Base-by-base conservation (phyloP, 2,113 vertebrate species). In the Baryphthengus martii region DNA sequence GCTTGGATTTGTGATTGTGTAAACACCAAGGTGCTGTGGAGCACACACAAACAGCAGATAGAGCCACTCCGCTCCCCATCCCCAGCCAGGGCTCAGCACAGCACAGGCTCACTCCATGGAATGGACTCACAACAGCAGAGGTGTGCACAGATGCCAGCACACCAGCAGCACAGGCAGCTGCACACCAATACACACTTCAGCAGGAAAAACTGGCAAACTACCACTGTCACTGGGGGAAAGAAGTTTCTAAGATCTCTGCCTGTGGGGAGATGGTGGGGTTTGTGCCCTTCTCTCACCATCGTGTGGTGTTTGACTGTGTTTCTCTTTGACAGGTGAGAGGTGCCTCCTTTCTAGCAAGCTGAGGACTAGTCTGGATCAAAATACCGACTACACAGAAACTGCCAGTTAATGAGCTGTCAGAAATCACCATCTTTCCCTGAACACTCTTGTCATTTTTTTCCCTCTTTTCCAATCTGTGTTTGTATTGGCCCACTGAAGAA, bases 401-500 rank as follows among this genome's bases (percentile, higher is more conserved):
- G 35, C 11, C 24, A 52, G 13, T 73, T 86, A 75, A 91, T 65
- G 53, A 66, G 28, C 50, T 86, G 56, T 45, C 86, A 94, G 72
- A 81, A 91, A 82, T 49, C 37, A 67, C 49, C 67, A 47, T 37
- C 59, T 70, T 90, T 88, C 68, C 74, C 74, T 94, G 21, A 93
- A 92, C 28, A 61, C 18, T 63, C 39, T 63, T 39, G 33, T 17
- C 3, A 6, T 42, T 44, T 50, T 17, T 91, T 72, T 81, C 37
- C 23, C 39, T 89, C 31, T 91, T 70, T 78, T 25, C 9, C 58
- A 72, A 18, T 58, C 35, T 45, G 17, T 96, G 77, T 92, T 95
- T 96, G 53, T 61, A 74, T 90, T 94, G 83, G 71, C 88, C 97
- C 21, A 26, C 62, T 68, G 49, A 26, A 81, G 68, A 93, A 96